Percentiles rank a stretch among this genome's conserved stretches.
Evolutionary conservation across 1,140 invertebrate species (phyloP).

Genomic region (Doryteuthis pealeii): DNA sequence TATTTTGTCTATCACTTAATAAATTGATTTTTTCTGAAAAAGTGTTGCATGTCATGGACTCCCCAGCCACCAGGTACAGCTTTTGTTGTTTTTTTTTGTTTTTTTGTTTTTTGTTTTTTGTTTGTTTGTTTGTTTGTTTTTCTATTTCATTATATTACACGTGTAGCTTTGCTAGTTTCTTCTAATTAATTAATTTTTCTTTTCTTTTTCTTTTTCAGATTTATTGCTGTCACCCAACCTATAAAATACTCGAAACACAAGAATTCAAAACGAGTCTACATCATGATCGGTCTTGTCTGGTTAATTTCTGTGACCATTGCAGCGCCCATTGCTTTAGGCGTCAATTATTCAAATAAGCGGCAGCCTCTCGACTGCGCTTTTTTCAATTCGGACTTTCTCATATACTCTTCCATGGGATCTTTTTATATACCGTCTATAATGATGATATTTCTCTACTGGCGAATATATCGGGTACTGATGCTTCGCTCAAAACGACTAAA

Average conservation of each 20-base stretch:
- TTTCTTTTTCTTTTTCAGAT: conserved; percentile 68
- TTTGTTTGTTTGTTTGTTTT: no score
- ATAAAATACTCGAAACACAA: conserved; percentile 99
- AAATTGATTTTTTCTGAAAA: no score
- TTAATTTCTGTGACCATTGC: conserved; percentile 93
- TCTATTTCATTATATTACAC: no score
- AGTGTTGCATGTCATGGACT: no score
- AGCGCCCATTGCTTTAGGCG: conserved; percentile 93
- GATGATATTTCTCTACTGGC: conserved; percentile 98
- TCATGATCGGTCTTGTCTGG: conserved; percentile 97
- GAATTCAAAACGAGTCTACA: conserved; percentile 90
- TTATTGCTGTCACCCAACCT: conserved; percentile 97
- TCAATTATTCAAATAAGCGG: conserved; percentile 69
- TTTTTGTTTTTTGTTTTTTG: no score
- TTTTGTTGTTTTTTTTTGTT: no score
- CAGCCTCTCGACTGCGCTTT: conserved; percentile 75
- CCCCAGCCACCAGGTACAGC: no score
- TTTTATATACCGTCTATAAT: conserved; percentile 99
- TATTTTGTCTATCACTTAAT: no score
- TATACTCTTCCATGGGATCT: conserved; percentile 95
- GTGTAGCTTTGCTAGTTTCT: no score
- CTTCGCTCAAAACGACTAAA: conserved; percentile 78
- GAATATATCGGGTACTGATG: conserved; percentile 90
- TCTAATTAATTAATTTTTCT: conserved; percentile 15
- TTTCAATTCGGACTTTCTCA: conserved; percentile 97